Percentiles rank a stretch among this genome's conserved stretches.
Conservation (phyloP, 37 sponge, comb jelly and placozoan species). For the Aphrocallistes beatrix region DNA sequence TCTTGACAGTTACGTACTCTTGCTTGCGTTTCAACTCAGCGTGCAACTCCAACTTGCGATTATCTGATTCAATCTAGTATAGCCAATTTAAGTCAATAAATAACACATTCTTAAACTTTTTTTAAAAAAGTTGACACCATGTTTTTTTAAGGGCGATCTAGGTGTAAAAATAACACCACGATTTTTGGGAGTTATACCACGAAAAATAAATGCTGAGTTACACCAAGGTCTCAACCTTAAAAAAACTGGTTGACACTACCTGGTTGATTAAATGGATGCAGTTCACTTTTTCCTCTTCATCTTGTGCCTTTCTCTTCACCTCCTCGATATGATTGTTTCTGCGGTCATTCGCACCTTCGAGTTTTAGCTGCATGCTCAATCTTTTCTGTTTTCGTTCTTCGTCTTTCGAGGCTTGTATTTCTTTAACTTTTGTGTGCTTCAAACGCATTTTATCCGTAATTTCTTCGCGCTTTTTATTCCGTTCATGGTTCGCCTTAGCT, state of each 20-base stretch:
- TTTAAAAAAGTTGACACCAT: too few species aligned
- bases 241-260: background rate
- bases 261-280: background rate
- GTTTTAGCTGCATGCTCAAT: constrained; percentile 44
- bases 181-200: too few species aligned
- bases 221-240: too few species aligned
- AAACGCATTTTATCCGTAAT: background rate
- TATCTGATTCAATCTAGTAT: background rate
- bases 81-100: too few species aligned
- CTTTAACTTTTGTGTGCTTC: background rate
- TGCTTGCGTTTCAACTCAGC: background rate
- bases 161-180: too few species aligned
- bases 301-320: constrained; percentile 65
- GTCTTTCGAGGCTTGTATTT: background rate
- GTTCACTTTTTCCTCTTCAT: constrained; percentile 65
- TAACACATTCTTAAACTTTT: too few species aligned
- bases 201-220: too few species aligned
- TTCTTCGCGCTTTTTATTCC: background rate
- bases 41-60: background rate
- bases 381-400: constrained; percentile 23
- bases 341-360: constrained; percentile 53
- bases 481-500: background rate
- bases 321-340: constrained; percentile 56
- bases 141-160: too few species aligned
- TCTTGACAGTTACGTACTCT: background rate